These are phyloP conservation scores for Didymodactylos carnosus DNA, from an alignment of 2,888 invertebrate genomes.

Conservation along the genomic window DNA sequence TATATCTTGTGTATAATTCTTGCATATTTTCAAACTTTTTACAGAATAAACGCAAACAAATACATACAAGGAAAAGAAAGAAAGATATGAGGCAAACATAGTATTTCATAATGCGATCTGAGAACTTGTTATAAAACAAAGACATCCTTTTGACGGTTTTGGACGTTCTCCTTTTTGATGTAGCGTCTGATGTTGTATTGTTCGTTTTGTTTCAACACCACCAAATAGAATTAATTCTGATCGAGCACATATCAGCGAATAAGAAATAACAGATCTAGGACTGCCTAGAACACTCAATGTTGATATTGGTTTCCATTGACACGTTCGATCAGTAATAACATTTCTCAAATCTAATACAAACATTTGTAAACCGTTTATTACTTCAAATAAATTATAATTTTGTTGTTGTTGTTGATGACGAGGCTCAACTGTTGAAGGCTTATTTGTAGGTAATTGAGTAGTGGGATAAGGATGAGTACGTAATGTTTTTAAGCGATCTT, in stretches of 20 bases:
- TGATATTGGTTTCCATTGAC: background rate
- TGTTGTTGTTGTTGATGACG: too few species aligned
- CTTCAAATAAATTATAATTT: background rate
- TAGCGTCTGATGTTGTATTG: background rate
- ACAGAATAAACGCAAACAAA: too few species aligned
- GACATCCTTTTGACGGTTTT: background rate
- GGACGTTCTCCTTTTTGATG: background rate
- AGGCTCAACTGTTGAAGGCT: too few species aligned
- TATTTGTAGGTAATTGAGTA: background rate
- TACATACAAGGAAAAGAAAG: too few species aligned
- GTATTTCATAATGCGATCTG: background rate
- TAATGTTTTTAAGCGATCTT: too few species aligned
- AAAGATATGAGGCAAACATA: background rate
- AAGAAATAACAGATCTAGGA: background rate
- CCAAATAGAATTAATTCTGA: background rate
- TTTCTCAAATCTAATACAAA: background rate
- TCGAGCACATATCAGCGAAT: background rate
- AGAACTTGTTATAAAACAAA: background rate
- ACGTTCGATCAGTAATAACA: background rate
- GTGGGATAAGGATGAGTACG: background rate
- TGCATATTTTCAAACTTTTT: too few species aligned
- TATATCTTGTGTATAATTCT: too few species aligned
- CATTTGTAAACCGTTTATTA: background rate
- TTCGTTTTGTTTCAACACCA: background rate
- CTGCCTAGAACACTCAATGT: background rate